Evolutionary conservation across 1,140 invertebrate species (phyloP).

Genomic region (Psilanteris sp.): DNA sequence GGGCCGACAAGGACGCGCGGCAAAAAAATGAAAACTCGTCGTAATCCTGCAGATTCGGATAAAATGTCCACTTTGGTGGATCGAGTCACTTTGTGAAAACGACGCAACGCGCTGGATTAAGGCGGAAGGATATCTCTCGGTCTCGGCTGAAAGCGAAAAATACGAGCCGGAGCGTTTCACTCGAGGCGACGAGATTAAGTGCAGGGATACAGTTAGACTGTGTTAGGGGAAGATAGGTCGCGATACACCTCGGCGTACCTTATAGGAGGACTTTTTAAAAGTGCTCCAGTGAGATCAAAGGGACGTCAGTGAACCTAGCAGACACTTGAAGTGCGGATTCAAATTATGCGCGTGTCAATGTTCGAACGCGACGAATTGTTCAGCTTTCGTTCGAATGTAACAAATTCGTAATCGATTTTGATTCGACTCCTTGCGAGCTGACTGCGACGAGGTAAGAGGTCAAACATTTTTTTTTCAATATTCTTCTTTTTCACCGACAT

Average conservation of each 20-base stretch:
- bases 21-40: neutral
- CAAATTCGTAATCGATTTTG: slow-evolving; percentile 7
- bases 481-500: too few species aligned
- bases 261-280: slow-evolving; percentile 44
- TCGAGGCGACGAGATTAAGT: slow-evolving; percentile 61
- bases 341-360: slow-evolving; percentile 47
- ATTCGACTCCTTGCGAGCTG: neutral
- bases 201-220: slow-evolving; percentile 55
- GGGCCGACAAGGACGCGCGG: too few species aligned
- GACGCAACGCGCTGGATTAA: slow-evolving; percentile 35
- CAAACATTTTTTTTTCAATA: too few species aligned
- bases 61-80: slow-evolving; percentile 41
- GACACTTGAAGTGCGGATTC: slow-evolving; percentile 45
- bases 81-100: slow-evolving; percentile 42
- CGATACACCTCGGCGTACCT: slow-evolving; percentile 36
- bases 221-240: slow-evolving; percentile 55
- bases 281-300: slow-evolving; percentile 52
- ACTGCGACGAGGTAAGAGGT: too few species aligned
- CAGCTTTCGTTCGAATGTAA: slow-evolving; percentile 8
- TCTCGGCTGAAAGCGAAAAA: slow-evolving; percentile 42
- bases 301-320: slow-evolving; percentile 17
- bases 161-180: slow-evolving; percentile 46
- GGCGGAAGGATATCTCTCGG: slow-evolving; percentile 42
- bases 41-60: slow-evolving; percentile 19
- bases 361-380: slow-evolving; percentile 38